Conservation (phyloP, 2,888 invertebrate genomes). For the Merodon equestris region DNA sequence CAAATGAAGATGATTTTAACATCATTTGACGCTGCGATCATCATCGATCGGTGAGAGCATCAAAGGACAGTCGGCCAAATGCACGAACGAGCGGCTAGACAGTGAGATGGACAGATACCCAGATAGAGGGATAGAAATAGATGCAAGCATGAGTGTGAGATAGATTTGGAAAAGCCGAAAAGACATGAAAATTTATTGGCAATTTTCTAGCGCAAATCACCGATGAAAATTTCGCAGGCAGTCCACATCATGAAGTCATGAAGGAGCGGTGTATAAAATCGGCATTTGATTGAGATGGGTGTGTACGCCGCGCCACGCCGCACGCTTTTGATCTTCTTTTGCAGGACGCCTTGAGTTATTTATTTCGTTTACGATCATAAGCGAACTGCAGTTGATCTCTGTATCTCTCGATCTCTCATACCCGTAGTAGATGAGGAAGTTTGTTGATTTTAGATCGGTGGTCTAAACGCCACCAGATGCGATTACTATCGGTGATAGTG, state of each 20-base stretch:
- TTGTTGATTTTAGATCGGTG: constrained; percentile 65
- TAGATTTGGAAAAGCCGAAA: constrained; percentile 33
- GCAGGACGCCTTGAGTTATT: constrained; percentile 51
- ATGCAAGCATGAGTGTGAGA: constrained; percentile 38
- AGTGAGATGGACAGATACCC: constrained; percentile 25
- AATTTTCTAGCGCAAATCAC: constrained; percentile 49
- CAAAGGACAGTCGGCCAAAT: constrained; percentile 38
- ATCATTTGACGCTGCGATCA: constrained; percentile 13
- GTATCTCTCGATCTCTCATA: constrained; percentile 12
- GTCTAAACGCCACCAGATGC: constrained; percentile 68
- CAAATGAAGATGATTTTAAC: constrained; percentile 25
- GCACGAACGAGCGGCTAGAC: constrained; percentile 35
- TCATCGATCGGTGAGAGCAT: not conserved
- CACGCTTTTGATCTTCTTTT: constrained; percentile 61
- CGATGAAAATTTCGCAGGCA: constrained; percentile 24
- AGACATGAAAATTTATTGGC: constrained; percentile 55
- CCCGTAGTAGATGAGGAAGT: constrained; percentile 22
- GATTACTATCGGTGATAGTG: constrained; percentile 64
- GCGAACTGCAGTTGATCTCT: constrained; percentile 27
- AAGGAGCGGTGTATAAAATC: constrained; percentile 33
- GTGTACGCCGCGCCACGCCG: constrained; percentile 22
- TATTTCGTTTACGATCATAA: constrained; percentile 60
- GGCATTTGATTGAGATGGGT: constrained; percentile 64
- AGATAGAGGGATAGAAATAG: constrained; percentile 17
- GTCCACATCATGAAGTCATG: too few species aligned